These are phyloP conservation scores for Pangasius djambal DNA, from an alignment of 2,797 vertebrate species.

Conservation along the genomic window DNA sequence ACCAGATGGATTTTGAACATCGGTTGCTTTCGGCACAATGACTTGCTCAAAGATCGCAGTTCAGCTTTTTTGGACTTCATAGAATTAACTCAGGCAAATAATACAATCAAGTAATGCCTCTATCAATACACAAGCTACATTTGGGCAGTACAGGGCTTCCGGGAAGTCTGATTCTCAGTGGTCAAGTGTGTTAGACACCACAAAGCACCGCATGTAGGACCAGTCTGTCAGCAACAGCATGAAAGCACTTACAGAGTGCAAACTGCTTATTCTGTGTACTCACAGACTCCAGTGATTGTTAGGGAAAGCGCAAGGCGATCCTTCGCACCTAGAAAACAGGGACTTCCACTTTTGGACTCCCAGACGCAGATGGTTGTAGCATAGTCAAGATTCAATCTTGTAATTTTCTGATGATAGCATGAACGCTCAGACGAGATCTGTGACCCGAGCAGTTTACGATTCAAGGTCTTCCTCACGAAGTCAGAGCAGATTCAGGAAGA, in stretches of 20 bases:
- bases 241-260: not conserved
- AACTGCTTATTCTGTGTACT: not conserved
- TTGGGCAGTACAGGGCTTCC: not conserved
- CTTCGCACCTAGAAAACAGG: not conserved
- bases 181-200: conserved; percentile 5
- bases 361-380: not conserved
- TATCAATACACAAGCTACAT: not conserved
- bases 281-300: not conserved
- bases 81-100: conserved; percentile 12
- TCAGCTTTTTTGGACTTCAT: not conserved
- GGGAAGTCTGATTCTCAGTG: conserved; percentile 20
- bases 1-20: conserved; percentile 30
- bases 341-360: not conserved
- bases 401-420: not conserved
- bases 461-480: not conserved
- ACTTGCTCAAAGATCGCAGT: not conserved
- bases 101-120: not conserved
- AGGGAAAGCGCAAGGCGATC: not conserved
- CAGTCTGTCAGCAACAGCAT: not conserved
- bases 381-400: too few relatives aligned
- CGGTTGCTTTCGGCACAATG: conserved; percentile 31
- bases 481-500: not conserved
- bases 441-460: not conserved
- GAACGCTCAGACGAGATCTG: not conserved
- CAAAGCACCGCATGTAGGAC: not conserved